Conservation (phyloP, 1,140 invertebrate species). For the Gryon sp. region DNA sequence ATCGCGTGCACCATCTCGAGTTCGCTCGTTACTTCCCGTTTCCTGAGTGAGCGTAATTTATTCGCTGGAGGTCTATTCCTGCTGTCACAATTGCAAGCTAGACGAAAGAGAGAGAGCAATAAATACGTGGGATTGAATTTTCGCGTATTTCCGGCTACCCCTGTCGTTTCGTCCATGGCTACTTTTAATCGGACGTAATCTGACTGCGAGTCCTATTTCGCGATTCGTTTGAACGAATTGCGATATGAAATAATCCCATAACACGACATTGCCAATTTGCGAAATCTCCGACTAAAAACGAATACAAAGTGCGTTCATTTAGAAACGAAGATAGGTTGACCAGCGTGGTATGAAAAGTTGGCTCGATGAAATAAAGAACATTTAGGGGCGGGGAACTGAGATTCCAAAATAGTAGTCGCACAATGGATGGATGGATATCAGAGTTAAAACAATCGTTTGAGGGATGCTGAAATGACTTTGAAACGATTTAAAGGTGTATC, state of each 20-base stretch:
- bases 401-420: too few species aligned
- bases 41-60: conserved; percentile 58
- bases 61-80: conserved; percentile 47
- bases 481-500: too few species aligned
- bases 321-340: neutral
- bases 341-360: too few species aligned
- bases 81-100: conserved; percentile 64
- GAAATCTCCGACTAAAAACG: neutral
- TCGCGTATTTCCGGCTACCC: conserved; percentile 34
- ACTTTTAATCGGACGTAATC: conserved; percentile 59
- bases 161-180: conserved; percentile 9
- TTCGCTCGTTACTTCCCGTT: conserved; percentile 56
- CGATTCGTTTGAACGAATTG: conserved; percentile 19
- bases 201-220: conserved; percentile 47
- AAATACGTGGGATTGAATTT: conserved; percentile 27
- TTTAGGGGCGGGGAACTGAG: too few species aligned
- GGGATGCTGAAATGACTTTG: too few species aligned
- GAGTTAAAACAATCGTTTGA: too few species aligned
- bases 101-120: too few species aligned
- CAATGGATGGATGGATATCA: too few species aligned
- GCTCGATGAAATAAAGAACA: too few species aligned
- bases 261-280: neutral
- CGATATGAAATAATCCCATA: conserved; percentile 8
- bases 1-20: conserved; percentile 51
- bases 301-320: conserved; percentile 3